Evolutionary conservation across 2,113 vertebrate species (phyloP), one percentile per base, ranked within the genome.

Genomic region (Cathartes aura): DNA sequence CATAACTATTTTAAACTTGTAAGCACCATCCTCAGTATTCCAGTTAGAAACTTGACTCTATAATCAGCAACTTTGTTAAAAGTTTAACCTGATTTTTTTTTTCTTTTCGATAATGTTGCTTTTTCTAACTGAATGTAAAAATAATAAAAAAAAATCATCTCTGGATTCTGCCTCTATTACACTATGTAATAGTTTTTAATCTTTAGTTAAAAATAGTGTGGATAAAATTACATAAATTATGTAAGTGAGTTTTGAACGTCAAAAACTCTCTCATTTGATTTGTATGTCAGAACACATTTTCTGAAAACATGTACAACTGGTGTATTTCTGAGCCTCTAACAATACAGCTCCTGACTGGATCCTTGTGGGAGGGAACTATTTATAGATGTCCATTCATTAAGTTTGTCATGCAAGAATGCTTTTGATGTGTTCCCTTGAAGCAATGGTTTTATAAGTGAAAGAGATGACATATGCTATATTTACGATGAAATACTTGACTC

Each of bases 341-440:
- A 94, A 52, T 38, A 29, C 19, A 82, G 60, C 53, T 93, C 42
- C 66, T 56, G 43, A 48, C 73, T 94, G 36, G 34, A 36, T 82
- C 73, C 34, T 58, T 66, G 73, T 91, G 81, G 70, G 76, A 82
- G 62, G 66, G 62, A 80, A 7, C 53, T 93, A 5, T 80, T 89
- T 87, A 68, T 95, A 71, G 86, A 40, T 70, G 38, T 70, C 73
- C 42, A 34, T 93, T 95, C 70, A 50, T 50, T 75, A 88, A n/a
- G 15, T 53, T 58, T 80, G 66, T 62, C 68, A 76, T 66, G 53
- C 48, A 90, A n/a, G 66, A 96, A 88, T 94, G 70, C 81, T 88
- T 96, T 76, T 82, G 66, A 47, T 80, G 81, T 29, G 23, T 91
- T 94, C 62, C 45, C 78, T 90, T 76, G 42, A 89, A 95, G 87